phyloP scores from a whole-genome alignment of 2,888 invertebrate genomes.

The Drosophila barbarae region DNA sequence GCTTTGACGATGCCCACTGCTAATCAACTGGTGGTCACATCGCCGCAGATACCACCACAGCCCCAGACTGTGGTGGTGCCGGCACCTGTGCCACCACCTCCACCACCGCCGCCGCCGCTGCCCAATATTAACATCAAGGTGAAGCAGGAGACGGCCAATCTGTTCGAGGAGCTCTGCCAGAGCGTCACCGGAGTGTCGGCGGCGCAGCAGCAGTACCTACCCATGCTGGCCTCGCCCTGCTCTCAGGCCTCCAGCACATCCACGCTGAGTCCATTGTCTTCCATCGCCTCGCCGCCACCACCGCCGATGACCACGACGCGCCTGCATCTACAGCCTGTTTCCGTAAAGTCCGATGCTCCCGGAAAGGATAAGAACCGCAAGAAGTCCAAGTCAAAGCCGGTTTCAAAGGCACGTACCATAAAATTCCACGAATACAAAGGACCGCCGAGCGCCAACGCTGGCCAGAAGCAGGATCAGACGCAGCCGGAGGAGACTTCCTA shows the following conservation, averaged over 20 bases:
- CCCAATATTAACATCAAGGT: slow-evolving; percentile 68
- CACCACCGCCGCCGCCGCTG: slow-evolving; percentile 65
- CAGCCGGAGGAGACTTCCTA: slow-evolving; percentile 88
- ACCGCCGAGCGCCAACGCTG: slow-evolving; percentile 88
- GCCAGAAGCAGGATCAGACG: slow-evolving; percentile 82
- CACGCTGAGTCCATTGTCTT: slow-evolving; percentile 85
- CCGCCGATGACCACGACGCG: slow-evolving; percentile 80
- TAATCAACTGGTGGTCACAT: slow-evolving; percentile 81
- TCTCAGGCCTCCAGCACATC: slow-evolving; percentile 84
- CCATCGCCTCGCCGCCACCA: slow-evolving; percentile 83
- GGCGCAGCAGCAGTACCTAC: slow-evolving; percentile 77
- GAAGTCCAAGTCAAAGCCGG: slow-evolving; percentile 89
- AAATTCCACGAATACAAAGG: slow-evolving; percentile 99
- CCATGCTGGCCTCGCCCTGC: slow-evolving; percentile 80
- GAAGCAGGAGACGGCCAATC: slow-evolving; percentile 79
- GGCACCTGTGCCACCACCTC: slow-evolving; percentile 71
- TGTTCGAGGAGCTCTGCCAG: slow-evolving; percentile 83
- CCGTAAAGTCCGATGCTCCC: slow-evolving; percentile 82
- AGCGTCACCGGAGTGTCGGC: slow-evolving; percentile 80
- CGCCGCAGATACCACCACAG: slow-evolving; percentile 72
- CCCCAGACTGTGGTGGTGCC: slow-evolving; percentile 47
- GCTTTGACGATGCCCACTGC: slow-evolving; percentile 83
- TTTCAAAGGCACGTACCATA: slow-evolving; percentile 91
- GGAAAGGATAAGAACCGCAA: slow-evolving; percentile 91
- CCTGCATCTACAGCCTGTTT: slow-evolving; percentile 76